A percentile compares a stretch with the other conserved stretches of the same genome.
phyloP scores from a whole-genome alignment of 2,797 vertebrate species.

The Paratrypauchen microcephalus region DNA sequence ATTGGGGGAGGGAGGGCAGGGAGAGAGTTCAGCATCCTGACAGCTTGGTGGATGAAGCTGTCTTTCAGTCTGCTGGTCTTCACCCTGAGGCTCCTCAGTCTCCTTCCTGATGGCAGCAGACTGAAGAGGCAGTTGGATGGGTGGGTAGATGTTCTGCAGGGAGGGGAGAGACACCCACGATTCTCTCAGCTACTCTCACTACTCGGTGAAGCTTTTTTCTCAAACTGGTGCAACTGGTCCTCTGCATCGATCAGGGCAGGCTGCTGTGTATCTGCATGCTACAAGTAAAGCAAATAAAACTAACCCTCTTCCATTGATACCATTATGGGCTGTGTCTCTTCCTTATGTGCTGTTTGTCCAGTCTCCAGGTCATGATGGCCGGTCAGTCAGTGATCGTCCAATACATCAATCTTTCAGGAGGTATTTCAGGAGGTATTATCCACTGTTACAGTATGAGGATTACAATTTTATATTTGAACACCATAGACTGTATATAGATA shows the following conservation, averaged over 20 bases:
- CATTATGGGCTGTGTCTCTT: slow-evolving; percentile 21
- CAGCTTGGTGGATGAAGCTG: too few species aligned
- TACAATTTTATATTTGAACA: not conserved
- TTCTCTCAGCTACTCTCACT: too few species aligned
- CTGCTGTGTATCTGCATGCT: not conserved
- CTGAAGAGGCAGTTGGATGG: too few species aligned
- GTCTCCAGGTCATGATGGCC: slow-evolving; percentile 12
- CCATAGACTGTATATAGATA: too few species aligned
- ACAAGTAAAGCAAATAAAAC: not conserved
- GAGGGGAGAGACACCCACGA: too few species aligned
- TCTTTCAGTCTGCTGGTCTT: too few species aligned
- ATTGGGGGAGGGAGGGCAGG: too few species aligned
- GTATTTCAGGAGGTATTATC: not conserved
- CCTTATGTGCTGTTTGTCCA: slow-evolving; percentile 50
- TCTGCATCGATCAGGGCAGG: not conserved
- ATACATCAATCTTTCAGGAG: slow-evolving; percentile 8
- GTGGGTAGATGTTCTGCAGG: too few species aligned
- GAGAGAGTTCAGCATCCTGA: too few species aligned
- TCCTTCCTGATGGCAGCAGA: too few species aligned
- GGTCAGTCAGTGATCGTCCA: slow-evolving; percentile 24
- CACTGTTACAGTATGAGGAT: not conserved
- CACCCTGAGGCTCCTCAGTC: too few species aligned
- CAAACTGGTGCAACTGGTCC: slow-evolving; percentile 10
- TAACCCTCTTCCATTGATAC: not conserved
- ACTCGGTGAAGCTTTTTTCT: too few species aligned